Evolutionary conservation across 2,888 invertebrate species (phyloP), one percentile per base, ranked within the genome.

Genomic region (Phaedon cochleariae): DNA sequence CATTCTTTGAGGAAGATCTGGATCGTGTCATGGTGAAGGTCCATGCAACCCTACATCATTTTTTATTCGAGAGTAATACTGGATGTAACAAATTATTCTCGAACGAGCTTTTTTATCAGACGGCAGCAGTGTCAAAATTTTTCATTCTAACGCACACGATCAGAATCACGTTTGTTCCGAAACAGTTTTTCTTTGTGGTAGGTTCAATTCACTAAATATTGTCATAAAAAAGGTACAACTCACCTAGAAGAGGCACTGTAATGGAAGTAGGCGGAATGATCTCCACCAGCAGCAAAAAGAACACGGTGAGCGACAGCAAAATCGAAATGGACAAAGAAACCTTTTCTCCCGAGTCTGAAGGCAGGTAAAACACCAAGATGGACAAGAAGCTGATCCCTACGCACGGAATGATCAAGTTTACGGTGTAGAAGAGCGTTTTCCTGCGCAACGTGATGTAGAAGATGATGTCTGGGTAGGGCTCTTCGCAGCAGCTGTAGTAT

Each of bases 261-360:
- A 96, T 86, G 75, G 96, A 96, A 73, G 96, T 96, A 60, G 96
- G 95, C 76, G 96, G 96, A 83, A 96, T 96, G 82, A 96, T 96
- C 86, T 96, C 96, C 79, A 94, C 95, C 82, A 97, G 87, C 76
- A 96, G 87, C 80, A 96, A 87, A 87, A 96, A 96, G 88, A 96
- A 96, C 87, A 96, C 96, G 80, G 96, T 96, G 81, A 96, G 86
- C 75, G 96, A 96, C 62, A 96, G 90, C 69, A 96, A 87, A 82
- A 96, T 96, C 73, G 95, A 96, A 80, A 96, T 96, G 84, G 97
- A 97, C 72, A 98, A 90, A 69, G 97, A 97, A 77, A 98, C 96
- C 85, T 98, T 98, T 85, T 98, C 98, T 73, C 98, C 98, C 58
- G 96, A 96, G 85, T 98, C 97, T 73, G 96, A 96, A 66, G 98